These are phyloP conservation scores for Acrocephalus arundinaceus DNA, from an alignment of 2,113 vertebrate species.

Conservation along the genomic window DNA sequence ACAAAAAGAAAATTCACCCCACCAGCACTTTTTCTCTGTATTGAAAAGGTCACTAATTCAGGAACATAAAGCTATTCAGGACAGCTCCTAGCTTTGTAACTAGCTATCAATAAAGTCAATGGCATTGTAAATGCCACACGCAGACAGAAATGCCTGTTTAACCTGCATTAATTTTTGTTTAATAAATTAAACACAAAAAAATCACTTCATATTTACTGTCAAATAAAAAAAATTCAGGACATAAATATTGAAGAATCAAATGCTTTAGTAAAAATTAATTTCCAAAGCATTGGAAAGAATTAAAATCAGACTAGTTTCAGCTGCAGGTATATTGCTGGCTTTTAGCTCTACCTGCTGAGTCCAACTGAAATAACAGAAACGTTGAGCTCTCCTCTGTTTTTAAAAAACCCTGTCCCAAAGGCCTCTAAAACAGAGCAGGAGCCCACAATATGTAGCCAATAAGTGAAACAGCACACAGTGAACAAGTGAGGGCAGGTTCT, in stretches of 20 bases:
- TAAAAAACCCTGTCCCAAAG: background rate
- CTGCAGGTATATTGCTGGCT: background rate
- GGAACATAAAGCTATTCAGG: background rate
- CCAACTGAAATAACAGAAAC: background rate
- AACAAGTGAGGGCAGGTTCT: background rate
- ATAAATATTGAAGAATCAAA: background rate
- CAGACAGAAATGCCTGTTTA: background rate
- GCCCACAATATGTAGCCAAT: fast-evolving
- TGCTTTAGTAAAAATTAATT: background rate
- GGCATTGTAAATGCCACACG: background rate
- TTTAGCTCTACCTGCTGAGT: conserved; percentile 29
- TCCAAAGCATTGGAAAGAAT: background rate
- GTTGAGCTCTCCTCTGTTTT: background rate
- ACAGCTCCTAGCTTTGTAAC: background rate
- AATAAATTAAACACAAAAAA: background rate
- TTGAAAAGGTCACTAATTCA: background rate
- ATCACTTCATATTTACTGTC: background rate
- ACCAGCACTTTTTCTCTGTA: background rate
- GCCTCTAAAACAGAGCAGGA: background rate
- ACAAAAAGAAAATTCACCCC: background rate
- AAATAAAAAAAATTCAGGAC: background rate
- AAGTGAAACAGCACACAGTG: background rate
- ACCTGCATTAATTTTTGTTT: too few species aligned
- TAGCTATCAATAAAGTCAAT: background rate
- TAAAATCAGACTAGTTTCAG: background rate